Evolutionary conservation across 1,140 invertebrate genomes (phyloP).

Genomic region (Trachelipus rathkii): DNA sequence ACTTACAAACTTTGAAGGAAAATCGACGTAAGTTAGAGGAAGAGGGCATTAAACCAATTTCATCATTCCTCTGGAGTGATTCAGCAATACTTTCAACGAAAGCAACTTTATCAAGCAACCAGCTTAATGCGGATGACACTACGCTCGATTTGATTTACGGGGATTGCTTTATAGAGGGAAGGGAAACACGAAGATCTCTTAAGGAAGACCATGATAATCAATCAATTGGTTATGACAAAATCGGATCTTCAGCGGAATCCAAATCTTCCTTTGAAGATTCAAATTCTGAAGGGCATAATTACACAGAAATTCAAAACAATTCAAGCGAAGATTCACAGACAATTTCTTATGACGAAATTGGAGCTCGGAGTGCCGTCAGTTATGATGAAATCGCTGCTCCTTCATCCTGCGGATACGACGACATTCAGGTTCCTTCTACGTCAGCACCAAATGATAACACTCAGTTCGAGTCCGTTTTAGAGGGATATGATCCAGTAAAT

Average conservation of each 20-base stretch:
- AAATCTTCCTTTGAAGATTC: slow-evolving; percentile 19
- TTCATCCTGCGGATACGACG: slow-evolving; percentile 46
- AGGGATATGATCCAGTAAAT: slow-evolving; percentile 43
- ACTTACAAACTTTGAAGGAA: slow-evolving; percentile 36
- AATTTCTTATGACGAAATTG: slow-evolving; percentile 45
- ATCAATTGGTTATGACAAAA: slow-evolving; percentile 31
- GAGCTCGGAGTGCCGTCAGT: slow-evolving; percentile 38
- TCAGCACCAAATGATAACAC: slow-evolving; percentile 41
- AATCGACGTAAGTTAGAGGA: slow-evolving; percentile 41
- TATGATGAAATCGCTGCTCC: slow-evolving; percentile 42
- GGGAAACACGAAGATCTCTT: background rate
- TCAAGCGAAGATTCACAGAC: slow-evolving; percentile 39
- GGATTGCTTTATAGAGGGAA: slow-evolving; percentile 13
- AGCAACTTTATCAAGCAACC: background rate
- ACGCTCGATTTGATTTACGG: background rate
- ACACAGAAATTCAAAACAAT: slow-evolving; percentile 42
- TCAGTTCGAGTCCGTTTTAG: slow-evolving; percentile 31
- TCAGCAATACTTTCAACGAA: background rate
- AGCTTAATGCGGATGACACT: background rate
- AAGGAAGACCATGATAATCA: slow-evolving; percentile 14
- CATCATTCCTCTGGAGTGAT: slow-evolving; percentile 47
- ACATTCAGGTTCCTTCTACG: slow-evolving; percentile 40
- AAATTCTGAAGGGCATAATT: slow-evolving; percentile 34
- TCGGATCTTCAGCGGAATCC: background rate
- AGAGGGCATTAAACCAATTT: slow-evolving; percentile 43